phyloP scores from a whole-genome alignment of 2,113 vertebrate genomes.

The Pangasianodon gigas region DNA sequence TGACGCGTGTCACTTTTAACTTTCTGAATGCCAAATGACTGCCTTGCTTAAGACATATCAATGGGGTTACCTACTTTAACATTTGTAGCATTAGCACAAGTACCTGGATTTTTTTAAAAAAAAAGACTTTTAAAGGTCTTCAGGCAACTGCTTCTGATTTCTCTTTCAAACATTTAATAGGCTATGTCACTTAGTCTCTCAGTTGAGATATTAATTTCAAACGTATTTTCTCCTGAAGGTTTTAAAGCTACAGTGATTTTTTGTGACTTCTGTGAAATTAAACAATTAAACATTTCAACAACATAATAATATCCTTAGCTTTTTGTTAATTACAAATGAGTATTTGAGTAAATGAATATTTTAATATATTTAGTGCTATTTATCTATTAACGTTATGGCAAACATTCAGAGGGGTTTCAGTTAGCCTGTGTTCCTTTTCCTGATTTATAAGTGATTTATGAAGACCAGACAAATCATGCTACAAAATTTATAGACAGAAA shows the following conservation, averaged over 20 bases:
- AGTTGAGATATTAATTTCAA: not conserved
- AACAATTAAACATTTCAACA: not conserved
- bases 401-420: not conserved
- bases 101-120: slow-evolving; percentile 13
- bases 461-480: not conserved
- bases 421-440: not conserved
- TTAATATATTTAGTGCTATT: not conserved
- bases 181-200: not conserved
- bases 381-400: not conserved
- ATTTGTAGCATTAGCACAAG: slow-evolving; percentile 23
- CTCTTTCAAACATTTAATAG: not conserved
- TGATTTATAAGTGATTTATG: not conserved
- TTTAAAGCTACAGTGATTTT: not conserved
- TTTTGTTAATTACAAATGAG: not conserved
- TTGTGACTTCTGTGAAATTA: not conserved
- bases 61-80: slow-evolving; percentile 13
- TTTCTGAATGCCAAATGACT: slow-evolving; percentile 19
- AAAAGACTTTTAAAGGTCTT: not conserved
- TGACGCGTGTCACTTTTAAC: slow-evolving; percentile 11
- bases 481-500: not conserved
- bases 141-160: not conserved
- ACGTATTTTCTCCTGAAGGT: not conserved
- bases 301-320: not conserved
- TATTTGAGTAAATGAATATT: not conserved
- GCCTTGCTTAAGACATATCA: slow-evolving; percentile 28